Evolutionary conservation across 1,140 invertebrate genomes (phyloP), one percentile per base, ranked within the genome.

Genomic region (Mylabris phalerata): DNA sequence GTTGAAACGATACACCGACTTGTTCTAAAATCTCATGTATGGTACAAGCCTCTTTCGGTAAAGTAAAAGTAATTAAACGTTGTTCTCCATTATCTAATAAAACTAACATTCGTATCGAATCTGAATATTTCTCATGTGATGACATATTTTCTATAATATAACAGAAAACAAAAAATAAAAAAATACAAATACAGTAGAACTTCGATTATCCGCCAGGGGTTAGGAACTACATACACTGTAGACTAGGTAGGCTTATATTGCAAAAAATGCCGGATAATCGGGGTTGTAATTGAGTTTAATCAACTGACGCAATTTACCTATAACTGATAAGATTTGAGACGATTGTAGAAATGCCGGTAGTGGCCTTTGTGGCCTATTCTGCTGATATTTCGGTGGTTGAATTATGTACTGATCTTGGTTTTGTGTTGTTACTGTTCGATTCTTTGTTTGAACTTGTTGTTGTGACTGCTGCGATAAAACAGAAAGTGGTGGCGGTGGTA

Each of bases 1-100:
- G 75, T 42, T 79, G 77, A 63, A 86, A 83, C 38, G 79, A 77
- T 61, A 88, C 84, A 61, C 79, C 80, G 38, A 82, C 86, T 78
- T 89, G 87, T 71, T 88, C 86, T 46, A 89, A 72, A 56, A 89
- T 80, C 77, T 89, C 86, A 71, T 88, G 84, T 46, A 89, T 84
- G 0, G 86, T 89, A 70, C 87, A 89, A 58, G 84, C 86, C 68
- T 89, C 86, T 62, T 85, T 84, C 4, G 87, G 87, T 63, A 88
- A 75, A 39, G 87, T 87, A 65, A 89, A 89, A 2, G 86, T 89
- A 43, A 89, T 89, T 40, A 89, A 75, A 70, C 87, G 81, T 65
- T 89, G 86, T 74, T 89, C 86, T 7, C 86, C 85, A 54, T 81
- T 85, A 60, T 80, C 79, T 50, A 88, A 73, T 43, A 88, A 79